Evolutionary conservation across 2,888 invertebrate species (phyloP).

Genomic region (Tuta absoluta): DNA sequence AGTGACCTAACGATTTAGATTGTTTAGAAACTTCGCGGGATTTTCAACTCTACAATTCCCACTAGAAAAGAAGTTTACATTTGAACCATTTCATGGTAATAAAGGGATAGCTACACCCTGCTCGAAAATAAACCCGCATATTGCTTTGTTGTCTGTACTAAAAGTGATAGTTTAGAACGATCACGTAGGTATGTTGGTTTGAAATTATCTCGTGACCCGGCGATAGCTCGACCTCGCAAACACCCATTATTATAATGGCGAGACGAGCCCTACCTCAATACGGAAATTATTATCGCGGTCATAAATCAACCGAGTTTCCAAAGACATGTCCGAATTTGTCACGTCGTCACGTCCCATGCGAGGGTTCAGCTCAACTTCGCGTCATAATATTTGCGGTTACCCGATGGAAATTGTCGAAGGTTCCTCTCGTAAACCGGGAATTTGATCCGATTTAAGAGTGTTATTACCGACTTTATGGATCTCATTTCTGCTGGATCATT

Average conservation of each 20-base stretch:
- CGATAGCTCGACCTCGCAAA: constrained; percentile 46
- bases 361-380: constrained; percentile 22
- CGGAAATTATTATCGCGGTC: constrained; percentile 67
- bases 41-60: too few species aligned
- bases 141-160: not conserved
- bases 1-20: too few species aligned
- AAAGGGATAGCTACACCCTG: too few species aligned
- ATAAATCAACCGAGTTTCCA: constrained; percentile 61
- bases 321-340: constrained; percentile 56
- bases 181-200: constrained; percentile 9
- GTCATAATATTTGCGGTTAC: constrained; percentile 24
- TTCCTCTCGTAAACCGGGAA: not conserved
- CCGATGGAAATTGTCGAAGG: constrained; percentile 23
- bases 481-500: not conserved
- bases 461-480: not conserved
- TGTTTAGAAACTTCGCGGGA: too few species aligned
- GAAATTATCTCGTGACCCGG: constrained; percentile 41
- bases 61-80: too few species aligned
- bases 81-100: too few species aligned
- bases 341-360: constrained; percentile 44
- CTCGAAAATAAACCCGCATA: not conserved
- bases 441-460: not conserved
- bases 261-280: constrained; percentile 68
- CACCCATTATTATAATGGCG: constrained; percentile 53
- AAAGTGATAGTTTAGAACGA: constrained; percentile 4